phyloP scores from a whole-genome alignment of 2,797 vertebrate species.

The Gallinago solitaria region DNA sequence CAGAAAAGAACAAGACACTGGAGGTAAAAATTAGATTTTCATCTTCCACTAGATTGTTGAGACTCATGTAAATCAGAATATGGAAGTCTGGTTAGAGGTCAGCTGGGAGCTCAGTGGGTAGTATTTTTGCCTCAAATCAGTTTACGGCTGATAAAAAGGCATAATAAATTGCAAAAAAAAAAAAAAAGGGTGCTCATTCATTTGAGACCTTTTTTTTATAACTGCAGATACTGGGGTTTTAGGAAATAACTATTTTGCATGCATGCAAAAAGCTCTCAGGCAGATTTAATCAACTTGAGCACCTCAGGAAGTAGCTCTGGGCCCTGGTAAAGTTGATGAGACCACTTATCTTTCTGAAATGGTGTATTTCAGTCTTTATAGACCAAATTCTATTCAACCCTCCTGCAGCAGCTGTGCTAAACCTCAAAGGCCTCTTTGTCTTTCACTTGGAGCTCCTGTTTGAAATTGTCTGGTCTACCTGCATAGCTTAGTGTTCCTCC shows the following conservation, averaged over 20 bases:
- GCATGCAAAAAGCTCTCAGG: neutral
- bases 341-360: neutral
- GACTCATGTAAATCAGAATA: neutral
- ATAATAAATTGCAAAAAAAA: neutral
- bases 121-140: neutral
- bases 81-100: neutral
- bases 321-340: neutral
- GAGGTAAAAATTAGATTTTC: neutral
- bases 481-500: neutral
- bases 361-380: neutral
- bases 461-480: neutral
- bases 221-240: neutral
- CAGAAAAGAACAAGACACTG: neutral
- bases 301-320: neutral
- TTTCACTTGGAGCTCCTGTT: neutral
- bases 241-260: neutral
- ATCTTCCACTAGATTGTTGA: neutral
- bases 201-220: neutral
- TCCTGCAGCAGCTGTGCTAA: neutral
- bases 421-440: neutral
- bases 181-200: neutral
- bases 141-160: neutral
- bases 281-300: conserved; percentile 8
- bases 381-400: neutral
- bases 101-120: neutral